Conservation (phyloP, 2,888 invertebrate species). For the Rhaphigaster nebulosa region DNA sequence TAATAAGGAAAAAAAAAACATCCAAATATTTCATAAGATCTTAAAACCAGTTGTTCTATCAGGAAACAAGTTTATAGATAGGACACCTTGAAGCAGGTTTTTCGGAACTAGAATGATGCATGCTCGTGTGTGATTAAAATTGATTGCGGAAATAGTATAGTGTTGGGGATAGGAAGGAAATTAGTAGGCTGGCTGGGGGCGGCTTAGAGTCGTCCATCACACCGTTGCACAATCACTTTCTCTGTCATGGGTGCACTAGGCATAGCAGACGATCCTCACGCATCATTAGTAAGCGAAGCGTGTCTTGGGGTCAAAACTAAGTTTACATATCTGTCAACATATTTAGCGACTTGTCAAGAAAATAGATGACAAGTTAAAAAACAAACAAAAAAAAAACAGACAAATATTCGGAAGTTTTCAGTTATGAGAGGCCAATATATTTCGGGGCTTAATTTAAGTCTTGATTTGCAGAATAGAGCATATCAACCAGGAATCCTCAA, state of each 20-base stretch:
- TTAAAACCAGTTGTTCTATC: too few species aligned
- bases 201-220: background rate
- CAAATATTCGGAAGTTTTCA: too few species aligned
- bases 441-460: too few species aligned
- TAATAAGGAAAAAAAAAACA: too few species aligned
- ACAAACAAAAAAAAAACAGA: too few species aligned
- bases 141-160: background rate
- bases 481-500: too few species aligned
- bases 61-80: background rate
- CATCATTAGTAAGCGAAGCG: background rate
- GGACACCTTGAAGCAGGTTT: too few species aligned
- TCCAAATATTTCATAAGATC: too few species aligned
- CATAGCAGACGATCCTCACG: background rate
- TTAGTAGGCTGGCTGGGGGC: background rate
- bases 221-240: background rate
- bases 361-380: background rate
- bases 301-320: background rate
- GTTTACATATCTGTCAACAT: conserved; percentile 11
- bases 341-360: background rate
- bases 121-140: background rate
- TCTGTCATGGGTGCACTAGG: background rate
- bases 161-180: background rate
- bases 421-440: too few species aligned
- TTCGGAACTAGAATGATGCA: background rate
- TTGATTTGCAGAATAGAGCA: too few species aligned